Evolutionary conservation across 2,113 vertebrate species (phyloP), one percentile per base, ranked within the genome.

Genomic region (Bubo bubo): DNA sequence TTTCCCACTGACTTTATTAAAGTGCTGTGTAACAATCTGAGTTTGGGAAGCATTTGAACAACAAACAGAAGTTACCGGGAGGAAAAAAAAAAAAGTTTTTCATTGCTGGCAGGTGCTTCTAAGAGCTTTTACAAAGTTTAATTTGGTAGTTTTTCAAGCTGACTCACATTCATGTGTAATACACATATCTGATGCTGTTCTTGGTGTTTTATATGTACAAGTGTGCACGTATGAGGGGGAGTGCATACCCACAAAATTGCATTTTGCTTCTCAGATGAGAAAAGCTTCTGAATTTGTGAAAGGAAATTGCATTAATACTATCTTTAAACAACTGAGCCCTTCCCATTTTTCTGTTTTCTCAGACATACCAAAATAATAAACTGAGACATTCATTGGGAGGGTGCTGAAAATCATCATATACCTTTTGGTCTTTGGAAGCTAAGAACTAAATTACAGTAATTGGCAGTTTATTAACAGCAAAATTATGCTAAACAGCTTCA

Each of bases 381-480:
- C 27, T 3, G 50, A 49, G 86, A 86, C 77, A 95, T 92, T 94
- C 89, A 93, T 47, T 79, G 81, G 83, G 77, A 94, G 39, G 14
- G 56, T 1, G 5, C 62, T 67, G 50, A 28, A 93, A 95, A 74
- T 75, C 30, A 20, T 93, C 62, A 28, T 75, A 81, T 93, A 96
- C 71, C 71, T 95, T 96, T 89, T 93, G 63, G 95, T 97, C 93
- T 96, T 97, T 49, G 56, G 93, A 97, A 97, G 91, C 95, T 72
- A 97, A 96, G 95, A 92, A 95, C 96, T 97, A 98, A 98, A 98
- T 98, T 98, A 98, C 98, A 97, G 96, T 98, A 99, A 99, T 99
- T 99, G 98, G 98, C 98, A 98, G 98, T 97, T 98, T 99, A 98
- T 99, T 99, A 99, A 99, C 98, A 98, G 98, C 98, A 98, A 98